Evolutionary conservation across 1,140 invertebrate genomes (phyloP), one percentile per base, ranked within the genome.

Genomic region (Bombus soroeensis): DNA sequence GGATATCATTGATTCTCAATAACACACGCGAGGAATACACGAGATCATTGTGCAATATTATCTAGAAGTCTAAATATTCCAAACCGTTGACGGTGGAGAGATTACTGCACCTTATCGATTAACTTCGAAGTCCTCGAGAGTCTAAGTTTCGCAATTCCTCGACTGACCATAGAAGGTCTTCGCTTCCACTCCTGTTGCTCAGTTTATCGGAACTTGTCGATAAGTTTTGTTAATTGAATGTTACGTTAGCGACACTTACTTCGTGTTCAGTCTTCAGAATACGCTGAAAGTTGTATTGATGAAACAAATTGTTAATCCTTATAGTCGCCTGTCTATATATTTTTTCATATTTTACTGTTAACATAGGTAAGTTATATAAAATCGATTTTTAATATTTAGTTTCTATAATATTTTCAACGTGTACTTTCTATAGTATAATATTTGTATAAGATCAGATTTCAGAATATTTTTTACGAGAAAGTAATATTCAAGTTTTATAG

Each of bases 1-100:
- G 68, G 77, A 80, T 85, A 85, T 47, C 77, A 62, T 79, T 71
- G 83, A 72, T 64, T 57, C 68, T 71, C 76, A 39, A 71, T 80
- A 84, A 85, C 68, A 13, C 66, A 32, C 5, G 22, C 9, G 34
- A 83, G 53, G 77, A 71, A 70, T 41, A 41, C 34, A n/a, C 53
- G 25, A 57, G 47, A 37, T 79, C 53, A n/a, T 64, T 12, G 22
- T n/a, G 53, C n/a, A 37, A 71, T 41, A 71, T 25, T 41, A 32
- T 28, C 66, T 77, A 37, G 75, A 84, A 79, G 37, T 79, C 37
- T 57, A 37, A 13, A 25, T 15, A 34, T 43, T n/a, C 47, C 22
- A 43, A 84, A 25, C 8, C 9, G 8, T 71, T 53, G 47, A 53
- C 18, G 6, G 47, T 34, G 57, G n/a, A 47, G 43, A 47, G 64